Evolutionary conservation across 2,113 vertebrate species (phyloP), one percentile per base, ranked within the genome.

Genomic region (Brachirus orientalis): DNA sequence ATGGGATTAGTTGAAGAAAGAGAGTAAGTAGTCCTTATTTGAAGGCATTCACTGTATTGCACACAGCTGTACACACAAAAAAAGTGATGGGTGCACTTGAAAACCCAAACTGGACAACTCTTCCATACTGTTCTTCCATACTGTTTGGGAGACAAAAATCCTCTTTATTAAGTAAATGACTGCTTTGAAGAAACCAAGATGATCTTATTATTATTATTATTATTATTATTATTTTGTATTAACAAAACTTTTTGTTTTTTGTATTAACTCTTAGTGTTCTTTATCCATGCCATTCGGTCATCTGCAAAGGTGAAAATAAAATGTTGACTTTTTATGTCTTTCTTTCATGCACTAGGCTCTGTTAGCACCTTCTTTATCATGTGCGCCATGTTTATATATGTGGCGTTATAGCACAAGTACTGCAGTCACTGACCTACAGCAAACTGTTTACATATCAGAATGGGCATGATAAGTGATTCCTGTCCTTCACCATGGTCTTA

Each of bases 341-440:
- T n/a, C n/a, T 45, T 74, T 58, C 50, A 69, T 69, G 45, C 78
- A 52, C 20, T 6, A 43, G 36, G n/a, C 28, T 7, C 75, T 74
- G 76, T 87, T 89, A 77, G 81, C 88, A 89, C 89, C 86, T 78
- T 82, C 64, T 92, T 82, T 83, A 89, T 91, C 91, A 91, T 91
- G 46, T 50, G 1, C 44, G 58, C 38, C 59, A n/a, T 90, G 88
- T 91, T 90, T 91, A 90, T 54, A 78, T 54, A 78, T 75, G 83
- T 60, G 50, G 67, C 53, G 55, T 41, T 45, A 66, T n/a, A 67
- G 77, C 82, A 75, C 84, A 68, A 72, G 77, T 43, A 62, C 72
- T 81, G 70, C 9, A 74, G 79, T 56, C 72, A 20, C 83, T 86
- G 82, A 83, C 87, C 80, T 85, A 85, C 78, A 83, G 77, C 80